Evolutionary conservation across 2,113 vertebrate genomes (phyloP), one percentile per base, ranked within the genome.

Genomic region (Alaudala cheleensis): DNA sequence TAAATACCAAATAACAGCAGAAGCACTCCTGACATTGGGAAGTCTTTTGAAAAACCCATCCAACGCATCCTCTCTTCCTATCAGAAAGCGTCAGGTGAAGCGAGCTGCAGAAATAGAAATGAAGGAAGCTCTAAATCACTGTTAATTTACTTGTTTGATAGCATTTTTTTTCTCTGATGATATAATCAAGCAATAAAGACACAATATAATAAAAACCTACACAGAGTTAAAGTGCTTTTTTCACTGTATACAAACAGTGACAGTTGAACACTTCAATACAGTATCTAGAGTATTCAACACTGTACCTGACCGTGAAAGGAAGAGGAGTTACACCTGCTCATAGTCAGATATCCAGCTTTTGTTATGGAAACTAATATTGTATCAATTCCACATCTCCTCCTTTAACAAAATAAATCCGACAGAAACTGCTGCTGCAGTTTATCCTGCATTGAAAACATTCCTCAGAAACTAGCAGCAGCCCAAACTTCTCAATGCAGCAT

Each of bases 141-240:
- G n/a, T 66, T 91, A 95, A 95, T 89, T 92, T 91, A 92, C 74
- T 88, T 86, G 50, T 80, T 86, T 92, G 86, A 77, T 85, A 77
- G 44, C 29, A 81, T 62, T 77, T 95, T 88, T 94, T 92, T 76
- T 6, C 61, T 86, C 34, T 56, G 58, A 90, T 77, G 51, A 86
- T 80, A 94, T 24, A 94, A 93, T 44, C 20, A 2, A 71, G 51
- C 28, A 91, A 88, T 85, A 88, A 92, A 95, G 65, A 37, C 13
- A 4, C 42, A 64, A 73, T 40, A 45, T 42, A 89, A 85, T 72
- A 88, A 90, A 94, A 96, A 91, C 64, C 47, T 78, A 80, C 72
- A 65, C 31, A 44, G 50, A 85, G 56, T 57, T 80, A 49, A 73
- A 94, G 81, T 21, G 25, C n/a, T 0, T 16, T 24, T 74, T 73